Evolutionary conservation across 2,888 invertebrate species (phyloP), one percentile per base, ranked within the genome.

Genomic region (Amblyteles armatorius): DNA sequence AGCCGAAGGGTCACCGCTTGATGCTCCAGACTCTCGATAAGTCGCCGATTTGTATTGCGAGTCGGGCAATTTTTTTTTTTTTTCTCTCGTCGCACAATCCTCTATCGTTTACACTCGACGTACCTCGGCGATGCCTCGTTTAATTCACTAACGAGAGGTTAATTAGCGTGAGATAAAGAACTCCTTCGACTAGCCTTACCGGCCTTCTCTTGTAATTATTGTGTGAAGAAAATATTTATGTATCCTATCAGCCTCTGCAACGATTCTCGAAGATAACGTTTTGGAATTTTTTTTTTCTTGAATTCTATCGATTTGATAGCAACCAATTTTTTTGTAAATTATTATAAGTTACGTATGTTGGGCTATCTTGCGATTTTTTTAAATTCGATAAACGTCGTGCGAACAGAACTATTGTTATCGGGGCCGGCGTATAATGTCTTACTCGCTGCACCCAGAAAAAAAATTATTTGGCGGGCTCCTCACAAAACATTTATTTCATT

Each of bases 1-100:
- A 74, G 63, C 50, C 13, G 69, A 78, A 29, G 77, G 7, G n/a
- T 78, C 78, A 44, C 52, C 55, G 63, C n/a, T 65, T 81, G 68
- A 79, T 73, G 73, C 78, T 71, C 69, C 82, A 79, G 82, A 85
- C 86, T 87, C 86, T 89, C 90, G 91, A 92, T 92, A 92, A 93
- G 92, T 92, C 91, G 91, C 90, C 89, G 90, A 91, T 92, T 91
- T 91, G 91, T 92, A 91, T 90, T 88, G 88, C 87, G 74, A 89
- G 88, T 88, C 89, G 89, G 89, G 88, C 55, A 44, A 67, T 65
- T 69, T 79, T 63, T 73, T 76, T 68, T 72, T 65, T 63, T 72
- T 76, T 74, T 67, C 22, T 48, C 57, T 65, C 3, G 44, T 80
- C 55, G 33, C 63, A 71, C 73, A 79, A 79, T 82, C 81, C 72